Evolutionary conservation across 2,888 invertebrate genomes (phyloP).

Genomic region (Chymomyza procnemis): DNA sequence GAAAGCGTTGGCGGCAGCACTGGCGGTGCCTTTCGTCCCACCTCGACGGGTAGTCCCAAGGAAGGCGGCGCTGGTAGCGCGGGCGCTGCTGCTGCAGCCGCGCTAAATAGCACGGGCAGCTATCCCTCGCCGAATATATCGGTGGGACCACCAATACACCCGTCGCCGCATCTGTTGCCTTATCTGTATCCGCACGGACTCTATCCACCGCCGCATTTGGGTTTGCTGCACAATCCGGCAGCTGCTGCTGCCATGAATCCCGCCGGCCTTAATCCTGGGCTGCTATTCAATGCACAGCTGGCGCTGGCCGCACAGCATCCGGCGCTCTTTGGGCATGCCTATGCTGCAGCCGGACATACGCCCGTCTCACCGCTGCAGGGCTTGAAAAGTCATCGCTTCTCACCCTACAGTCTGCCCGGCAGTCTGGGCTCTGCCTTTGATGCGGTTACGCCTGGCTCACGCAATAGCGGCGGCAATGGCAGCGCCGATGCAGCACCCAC

Average conservation of each 20-base stretch:
- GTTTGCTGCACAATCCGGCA: slow-evolving; percentile 81
- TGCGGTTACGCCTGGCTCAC: slow-evolving; percentile 88
- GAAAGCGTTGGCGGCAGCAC: slow-evolving; percentile 81
- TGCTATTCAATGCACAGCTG: slow-evolving; percentile 92
- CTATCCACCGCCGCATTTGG: slow-evolving; percentile 88
- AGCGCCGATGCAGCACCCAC: slow-evolving; percentile 46
- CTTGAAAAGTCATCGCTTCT: slow-evolving; percentile 88
- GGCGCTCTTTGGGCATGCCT: slow-evolving; percentile 83
- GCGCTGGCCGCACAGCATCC: slow-evolving; percentile 93
- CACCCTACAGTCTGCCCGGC: slow-evolving; percentile 92
- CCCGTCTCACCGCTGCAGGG: slow-evolving; percentile 86
- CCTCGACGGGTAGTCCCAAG: slow-evolving; percentile 80
- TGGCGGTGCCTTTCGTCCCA: slow-evolving; percentile 79
- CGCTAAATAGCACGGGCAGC: slow-evolving; percentile 68
- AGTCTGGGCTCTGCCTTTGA: slow-evolving; percentile 91
- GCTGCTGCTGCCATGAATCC: slow-evolving; percentile 81
- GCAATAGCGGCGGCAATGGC: slow-evolving; percentile 55
- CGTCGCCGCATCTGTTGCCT: slow-evolving; percentile 91
- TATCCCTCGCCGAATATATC: slow-evolving; percentile 95
- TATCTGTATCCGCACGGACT: slow-evolving; percentile 95
- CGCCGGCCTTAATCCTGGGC: slow-evolving; percentile 87
- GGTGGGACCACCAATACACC: slow-evolving; percentile 95
- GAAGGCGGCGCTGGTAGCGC: slow-evolving; percentile 74
- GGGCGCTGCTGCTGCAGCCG: slow-evolving; percentile 52
- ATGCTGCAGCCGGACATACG: slow-evolving; percentile 82